Conservation (phyloP, 1,140 invertebrate genomes). For the Carcinoscorpius rotundicauda region DNA sequence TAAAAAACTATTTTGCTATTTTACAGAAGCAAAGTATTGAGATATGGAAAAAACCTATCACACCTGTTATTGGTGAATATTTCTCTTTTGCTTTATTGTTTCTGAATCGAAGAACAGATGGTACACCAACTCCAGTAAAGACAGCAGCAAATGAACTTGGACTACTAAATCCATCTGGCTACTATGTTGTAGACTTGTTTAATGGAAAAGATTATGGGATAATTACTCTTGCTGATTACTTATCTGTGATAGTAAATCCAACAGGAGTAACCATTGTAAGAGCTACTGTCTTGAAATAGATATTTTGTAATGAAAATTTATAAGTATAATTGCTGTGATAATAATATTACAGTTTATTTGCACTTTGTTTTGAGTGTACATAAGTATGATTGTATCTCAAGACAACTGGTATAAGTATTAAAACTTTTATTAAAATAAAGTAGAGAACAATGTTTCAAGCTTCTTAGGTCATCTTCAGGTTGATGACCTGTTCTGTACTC, state of each 20-base stretch:
- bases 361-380: too few species aligned
- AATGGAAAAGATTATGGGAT: conserved; percentile 2
- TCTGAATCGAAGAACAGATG: conserved; percentile 64
- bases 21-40: conserved; percentile 36
- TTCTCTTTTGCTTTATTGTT: conserved; percentile 72
- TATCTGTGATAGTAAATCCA: conserved; percentile 1
- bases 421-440: too few species aligned
- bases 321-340: too few species aligned
- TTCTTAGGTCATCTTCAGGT: too few species aligned
- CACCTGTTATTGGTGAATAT: conserved; percentile 31
- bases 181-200: conserved; percentile 6
- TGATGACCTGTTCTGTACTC: too few species aligned
- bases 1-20: conserved; percentile 2
- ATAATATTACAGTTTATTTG: too few species aligned
- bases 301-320: neutral
- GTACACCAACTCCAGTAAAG: conserved; percentile 41
- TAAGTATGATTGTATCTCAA: too few species aligned
- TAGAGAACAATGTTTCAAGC: too few species aligned
- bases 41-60: conserved; percentile 38
- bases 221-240: neutral
- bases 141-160: conserved; percentile 40
- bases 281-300: neutral
- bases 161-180: conserved; percentile 3
- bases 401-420: too few species aligned
- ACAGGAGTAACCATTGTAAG: neutral